Evolutionary conservation across 2,797 vertebrate genomes (phyloP), one percentile per base, ranked within the genome.

Genomic region (Fratercula arctica): DNA sequence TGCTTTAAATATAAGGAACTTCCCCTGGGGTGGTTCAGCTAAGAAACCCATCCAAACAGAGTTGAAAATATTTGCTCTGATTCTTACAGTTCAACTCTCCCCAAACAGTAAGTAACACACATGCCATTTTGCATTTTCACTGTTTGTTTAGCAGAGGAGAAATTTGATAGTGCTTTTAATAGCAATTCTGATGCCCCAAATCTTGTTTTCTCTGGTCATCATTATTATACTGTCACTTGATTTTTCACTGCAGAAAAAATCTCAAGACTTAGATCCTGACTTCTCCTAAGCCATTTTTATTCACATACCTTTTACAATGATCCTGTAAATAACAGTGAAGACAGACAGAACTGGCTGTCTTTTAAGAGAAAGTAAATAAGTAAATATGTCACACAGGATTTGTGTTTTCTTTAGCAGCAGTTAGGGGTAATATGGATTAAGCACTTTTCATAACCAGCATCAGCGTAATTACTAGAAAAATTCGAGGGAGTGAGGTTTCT

Each of bases 401-500:
- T 79, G 76, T 86, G 77, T 66, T 94, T 97, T 94, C 88, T 95
- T 95, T 92, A 89, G 60, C 78, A 73, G 79, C 76, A 91, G 45
- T 96, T 93, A 93, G n/a, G 41, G 37, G 69, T 97, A 95, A 97
- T 97, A 82, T 1, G 5, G 91, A 97, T 96, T 96, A 95, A 97
- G 91, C 64, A 75, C 89, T 96, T 97, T 93, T 87, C 90, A 88
- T 94, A 95, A 96, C 93, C 46, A 93, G 69, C 91, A 70, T 95
- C 91, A 96, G 54, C 14, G 14, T 96, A 97, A 97, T 98, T 96
- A 95, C 96, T 95, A 76, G 89, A 83, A 97, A 96, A 95, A 92
- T 59, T 56, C 28, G 80, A 96, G 96, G 91, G 93, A 73, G 63
- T 74, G 39, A 95, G 84, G 90, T 89, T 97, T 97, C 89, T 95